Percentiles rank a stretch among this genome's conserved stretches.
Conservation (phyloP, 2,113 vertebrate genomes). For the Muscicapa adusta region DNA sequence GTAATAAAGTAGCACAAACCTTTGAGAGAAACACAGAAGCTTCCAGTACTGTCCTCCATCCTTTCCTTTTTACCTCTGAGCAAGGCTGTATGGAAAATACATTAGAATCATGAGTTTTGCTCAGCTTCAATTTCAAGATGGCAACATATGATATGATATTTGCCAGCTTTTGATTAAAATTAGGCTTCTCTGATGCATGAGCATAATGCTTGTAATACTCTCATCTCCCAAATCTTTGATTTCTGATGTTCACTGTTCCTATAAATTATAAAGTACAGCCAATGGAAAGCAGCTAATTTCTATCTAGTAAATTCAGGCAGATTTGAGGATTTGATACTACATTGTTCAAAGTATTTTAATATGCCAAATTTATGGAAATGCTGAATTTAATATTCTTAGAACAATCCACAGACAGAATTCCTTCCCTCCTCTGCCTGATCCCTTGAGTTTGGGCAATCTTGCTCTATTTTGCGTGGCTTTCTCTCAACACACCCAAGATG, state of each 20-base stretch:
- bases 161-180: constrained; percentile 4
- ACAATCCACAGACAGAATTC: not conserved
- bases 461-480: not conserved
- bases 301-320: not conserved
- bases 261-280: not conserved
- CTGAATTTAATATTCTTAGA: constrained; percentile 24
- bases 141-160: not conserved
- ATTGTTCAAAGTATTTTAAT: not conserved
- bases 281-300: constrained; percentile 11
- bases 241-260: not conserved
- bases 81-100: not conserved
- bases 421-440: not conserved
- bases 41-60: not conserved
- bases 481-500: fast-evolving
- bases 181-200: not conserved
- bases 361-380: constrained; percentile 1
- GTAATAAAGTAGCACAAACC: not conserved
- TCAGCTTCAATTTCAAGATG: not conserved
- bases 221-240: constrained; percentile 26
- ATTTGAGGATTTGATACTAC: not conserved
- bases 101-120: not conserved
- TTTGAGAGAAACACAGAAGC: not conserved
- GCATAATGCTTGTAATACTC: not conserved
- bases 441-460: not conserved
- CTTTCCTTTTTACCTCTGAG: not conserved